phyloP scores from a whole-genome alignment of 2,797 vertebrate genomes.

The Sitta carolinensis region DNA sequence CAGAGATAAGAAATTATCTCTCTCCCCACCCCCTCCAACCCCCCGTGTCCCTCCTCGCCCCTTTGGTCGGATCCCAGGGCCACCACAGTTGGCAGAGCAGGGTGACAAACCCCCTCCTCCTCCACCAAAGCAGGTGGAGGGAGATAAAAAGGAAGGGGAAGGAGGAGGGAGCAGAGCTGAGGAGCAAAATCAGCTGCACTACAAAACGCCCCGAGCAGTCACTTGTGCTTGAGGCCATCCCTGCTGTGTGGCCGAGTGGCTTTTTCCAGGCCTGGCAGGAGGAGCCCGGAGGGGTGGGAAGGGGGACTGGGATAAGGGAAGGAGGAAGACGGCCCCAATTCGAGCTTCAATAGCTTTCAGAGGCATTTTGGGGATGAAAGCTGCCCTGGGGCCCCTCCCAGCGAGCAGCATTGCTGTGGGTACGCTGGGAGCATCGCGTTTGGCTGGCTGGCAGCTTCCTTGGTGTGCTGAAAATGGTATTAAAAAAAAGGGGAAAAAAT shows the following conservation, averaged over 20 bases:
- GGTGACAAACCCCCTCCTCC: not conserved
- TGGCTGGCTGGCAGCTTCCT: slow-evolving; percentile 1
- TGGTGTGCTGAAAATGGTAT: not conserved
- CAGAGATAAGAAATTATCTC: not conserved
- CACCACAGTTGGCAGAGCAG: not conserved
- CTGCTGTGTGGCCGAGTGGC: slow-evolving; percentile 6
- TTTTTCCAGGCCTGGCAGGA: slow-evolving; percentile 34
- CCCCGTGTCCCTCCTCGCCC: not conserved
- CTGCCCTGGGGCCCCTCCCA: slow-evolving; percentile 46
- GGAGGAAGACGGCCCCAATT: not conserved
- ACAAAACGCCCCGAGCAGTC: not conserved
- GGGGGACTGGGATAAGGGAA: not conserved
- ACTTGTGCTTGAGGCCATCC: slow-evolving; percentile 28
- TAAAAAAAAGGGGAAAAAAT: not conserved
- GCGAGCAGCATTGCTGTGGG: slow-evolving; percentile 10
- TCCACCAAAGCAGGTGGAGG: not conserved
- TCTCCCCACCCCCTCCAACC: not conserved
- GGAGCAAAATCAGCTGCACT: not conserved
- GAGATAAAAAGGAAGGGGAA: not conserved
- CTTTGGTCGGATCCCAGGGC: not conserved
- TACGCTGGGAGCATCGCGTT: not conserved
- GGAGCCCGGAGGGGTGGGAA: not conserved
- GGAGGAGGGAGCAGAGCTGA: not conserved
- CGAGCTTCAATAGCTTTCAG: not conserved
- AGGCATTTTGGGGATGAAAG: slow-evolving; percentile 42